Evolutionary conservation across 2,797 vertebrate genomes (phyloP).

Genomic region (Scolopax bukidnonensis): DNA sequence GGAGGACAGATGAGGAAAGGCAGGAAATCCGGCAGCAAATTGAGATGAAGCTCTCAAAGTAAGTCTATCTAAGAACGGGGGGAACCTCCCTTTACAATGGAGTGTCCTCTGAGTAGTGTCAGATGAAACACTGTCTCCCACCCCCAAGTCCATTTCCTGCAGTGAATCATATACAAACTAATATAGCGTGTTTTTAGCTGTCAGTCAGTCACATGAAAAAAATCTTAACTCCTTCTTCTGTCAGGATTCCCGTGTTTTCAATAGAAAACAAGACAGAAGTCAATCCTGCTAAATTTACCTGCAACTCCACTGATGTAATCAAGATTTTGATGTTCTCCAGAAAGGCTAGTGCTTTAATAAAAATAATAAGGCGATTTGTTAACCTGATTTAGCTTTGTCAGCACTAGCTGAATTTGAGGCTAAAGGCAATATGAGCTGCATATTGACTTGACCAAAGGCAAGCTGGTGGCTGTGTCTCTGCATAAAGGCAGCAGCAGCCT

Average conservation of each 20-base stretch:
- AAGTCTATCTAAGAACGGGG: slow-evolving; percentile 73
- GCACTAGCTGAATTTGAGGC: not conserved
- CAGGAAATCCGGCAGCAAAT: slow-evolving; percentile 97
- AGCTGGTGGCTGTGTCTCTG: not conserved
- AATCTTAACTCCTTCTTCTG: not conserved
- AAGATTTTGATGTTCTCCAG: not conserved
- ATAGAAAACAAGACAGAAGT: not conserved
- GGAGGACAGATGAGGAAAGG: slow-evolving; percentile 92
- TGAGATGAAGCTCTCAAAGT: slow-evolving; percentile 97
- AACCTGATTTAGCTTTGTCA: not conserved
- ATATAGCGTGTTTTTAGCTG: not conserved
- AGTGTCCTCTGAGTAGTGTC: not conserved
- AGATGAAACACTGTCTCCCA: not conserved
- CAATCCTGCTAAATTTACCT: not conserved
- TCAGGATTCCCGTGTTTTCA: not conserved
- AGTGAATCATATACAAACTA: not conserved
- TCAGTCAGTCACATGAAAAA: not conserved
- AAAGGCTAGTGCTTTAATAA: not conserved
- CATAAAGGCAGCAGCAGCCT: not conserved
- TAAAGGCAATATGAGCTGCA: not conserved
- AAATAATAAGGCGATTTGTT: not conserved
- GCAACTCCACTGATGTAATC: not conserved
- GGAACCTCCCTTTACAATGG: not conserved
- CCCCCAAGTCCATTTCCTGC: not conserved
- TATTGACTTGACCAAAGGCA: not conserved